phyloP scores from a whole-genome alignment of 2,797 vertebrate genomes.

The Channa striata region DNA sequence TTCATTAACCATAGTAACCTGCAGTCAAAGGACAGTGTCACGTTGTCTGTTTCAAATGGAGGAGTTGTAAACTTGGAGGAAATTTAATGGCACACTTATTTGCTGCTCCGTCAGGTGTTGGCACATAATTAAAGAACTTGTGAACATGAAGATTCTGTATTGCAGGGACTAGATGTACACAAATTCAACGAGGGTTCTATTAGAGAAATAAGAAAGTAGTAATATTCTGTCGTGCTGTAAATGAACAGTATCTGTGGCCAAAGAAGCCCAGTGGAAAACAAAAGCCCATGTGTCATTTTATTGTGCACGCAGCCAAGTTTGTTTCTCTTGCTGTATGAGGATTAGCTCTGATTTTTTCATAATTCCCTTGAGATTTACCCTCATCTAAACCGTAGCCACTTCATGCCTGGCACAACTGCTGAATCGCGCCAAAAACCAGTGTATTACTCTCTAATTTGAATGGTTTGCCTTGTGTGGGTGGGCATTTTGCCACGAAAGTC shows the following conservation, averaged over 20 bases:
- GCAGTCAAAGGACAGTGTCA: conserved; percentile 43
- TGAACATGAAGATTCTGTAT: conserved; percentile 26
- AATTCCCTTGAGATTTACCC: conserved; percentile 2
- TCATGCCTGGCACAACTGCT: too few species aligned
- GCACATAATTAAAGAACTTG: conserved; percentile 38
- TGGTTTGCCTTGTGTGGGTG: background rate
- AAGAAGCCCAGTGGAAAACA: too few species aligned
- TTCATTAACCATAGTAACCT: conserved; percentile 37
- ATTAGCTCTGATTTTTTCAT: too few species aligned
- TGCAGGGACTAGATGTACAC: background rate
- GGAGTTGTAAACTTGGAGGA: conserved; percentile 20
- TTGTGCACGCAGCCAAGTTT: too few species aligned
- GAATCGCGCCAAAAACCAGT: background rate
- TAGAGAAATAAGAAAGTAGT: conserved; percentile 6
- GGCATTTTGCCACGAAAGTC: background rate
- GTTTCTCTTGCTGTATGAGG: too few species aligned
- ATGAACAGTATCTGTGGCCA: too few species aligned
- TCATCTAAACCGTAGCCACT: background rate
- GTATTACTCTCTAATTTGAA: background rate
- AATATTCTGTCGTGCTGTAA: background rate
- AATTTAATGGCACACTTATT: conserved; percentile 43
- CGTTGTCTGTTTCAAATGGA: conserved; percentile 33
- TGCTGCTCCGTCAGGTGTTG: conserved; percentile 34
- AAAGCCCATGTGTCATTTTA: too few species aligned
- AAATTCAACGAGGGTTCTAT: conserved; percentile 3